Percentiles rank a stretch among this genome's conserved stretches.
phyloP scores from a whole-genome alignment of 2,888 invertebrate genomes.

The Conchocele bisecta region DNA sequence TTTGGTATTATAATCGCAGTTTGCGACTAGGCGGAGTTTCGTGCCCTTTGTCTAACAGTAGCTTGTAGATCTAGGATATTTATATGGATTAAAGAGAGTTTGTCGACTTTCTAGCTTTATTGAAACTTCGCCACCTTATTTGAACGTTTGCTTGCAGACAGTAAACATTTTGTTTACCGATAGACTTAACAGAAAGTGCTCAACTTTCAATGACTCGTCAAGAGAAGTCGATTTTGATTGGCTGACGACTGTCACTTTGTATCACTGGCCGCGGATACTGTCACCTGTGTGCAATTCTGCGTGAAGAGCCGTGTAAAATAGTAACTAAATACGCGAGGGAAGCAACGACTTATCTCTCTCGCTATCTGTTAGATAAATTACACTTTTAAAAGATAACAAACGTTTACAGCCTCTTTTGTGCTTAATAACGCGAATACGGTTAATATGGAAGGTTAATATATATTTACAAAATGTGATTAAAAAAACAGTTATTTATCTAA shows the following conservation, averaged over 20 bases:
- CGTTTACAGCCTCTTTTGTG: no score
- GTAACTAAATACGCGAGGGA: not conserved
- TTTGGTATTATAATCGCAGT: no score
- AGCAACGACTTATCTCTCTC: conserved; percentile 1
- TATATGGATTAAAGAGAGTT: no score
- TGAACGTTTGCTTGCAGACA: not conserved
- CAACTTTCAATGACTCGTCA: conserved; percentile 6
- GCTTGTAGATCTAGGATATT: no score
- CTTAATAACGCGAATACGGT: no score
- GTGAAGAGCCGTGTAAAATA: conserved; percentile 1
- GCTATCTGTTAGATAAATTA: conserved; percentile 6
- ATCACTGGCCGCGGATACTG: conserved; percentile 9
- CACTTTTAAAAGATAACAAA: no score
- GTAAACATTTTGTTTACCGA: conserved; percentile 21
- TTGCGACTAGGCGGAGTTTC: no score
- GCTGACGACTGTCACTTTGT: conserved; percentile 12
- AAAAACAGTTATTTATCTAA: no score
- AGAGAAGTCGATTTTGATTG: conserved; percentile 11
- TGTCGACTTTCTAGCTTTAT: no score
- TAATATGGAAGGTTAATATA: no score
- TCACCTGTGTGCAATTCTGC: conserved; percentile 4
- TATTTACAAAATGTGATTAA: no score
- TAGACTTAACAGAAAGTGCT: not conserved
- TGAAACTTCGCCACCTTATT: conserved; percentile 12
- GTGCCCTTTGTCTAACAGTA: no score